Conservation (phyloP, 2,888 invertebrate species). For the Ferdinandea cuprea region DNA sequence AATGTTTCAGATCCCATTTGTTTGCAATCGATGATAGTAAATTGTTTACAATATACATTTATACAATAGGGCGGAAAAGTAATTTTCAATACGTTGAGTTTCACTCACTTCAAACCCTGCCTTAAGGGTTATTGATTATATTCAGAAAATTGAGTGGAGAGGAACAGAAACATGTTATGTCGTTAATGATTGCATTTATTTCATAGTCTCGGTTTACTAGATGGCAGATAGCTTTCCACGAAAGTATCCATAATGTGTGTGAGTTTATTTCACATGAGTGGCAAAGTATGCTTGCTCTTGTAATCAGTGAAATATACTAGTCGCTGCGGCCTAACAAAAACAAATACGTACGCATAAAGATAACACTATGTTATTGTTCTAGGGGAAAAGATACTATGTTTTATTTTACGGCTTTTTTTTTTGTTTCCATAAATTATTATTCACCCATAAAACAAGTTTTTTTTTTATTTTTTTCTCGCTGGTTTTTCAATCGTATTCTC, state of each 20-base stretch:
- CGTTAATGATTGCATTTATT: background rate
- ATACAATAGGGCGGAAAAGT: background rate
- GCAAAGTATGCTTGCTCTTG: background rate
- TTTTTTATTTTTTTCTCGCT: too few species aligned
- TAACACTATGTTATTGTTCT: background rate
- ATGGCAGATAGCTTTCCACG: background rate
- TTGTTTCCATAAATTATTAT: too few species aligned
- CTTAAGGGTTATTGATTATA: slow-evolving; percentile 5
- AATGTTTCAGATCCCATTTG: background rate
- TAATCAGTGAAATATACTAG: background rate
- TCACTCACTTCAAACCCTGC: background rate
- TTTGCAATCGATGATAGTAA: slow-evolving; percentile 2
- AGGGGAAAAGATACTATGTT: too few species aligned
- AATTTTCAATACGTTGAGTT: background rate
- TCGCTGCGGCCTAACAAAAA: background rate
- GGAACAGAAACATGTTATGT: background rate
- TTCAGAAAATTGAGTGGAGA: background rate
- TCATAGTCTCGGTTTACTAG: background rate
- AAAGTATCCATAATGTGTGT: background rate
- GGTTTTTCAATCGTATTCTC: too few species aligned
- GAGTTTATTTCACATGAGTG: background rate
- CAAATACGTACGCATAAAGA: background rate
- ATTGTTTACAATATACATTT: background rate
- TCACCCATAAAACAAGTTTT: too few species aligned
- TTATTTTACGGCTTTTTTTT: too few species aligned